A percentile compares a stretch with the other conserved stretches of the same genome.
These are phyloP conservation scores for Campylomormyrus tamandua DNA, from an alignment of 2,113 vertebrate species.

Conservation along the genomic window DNA sequence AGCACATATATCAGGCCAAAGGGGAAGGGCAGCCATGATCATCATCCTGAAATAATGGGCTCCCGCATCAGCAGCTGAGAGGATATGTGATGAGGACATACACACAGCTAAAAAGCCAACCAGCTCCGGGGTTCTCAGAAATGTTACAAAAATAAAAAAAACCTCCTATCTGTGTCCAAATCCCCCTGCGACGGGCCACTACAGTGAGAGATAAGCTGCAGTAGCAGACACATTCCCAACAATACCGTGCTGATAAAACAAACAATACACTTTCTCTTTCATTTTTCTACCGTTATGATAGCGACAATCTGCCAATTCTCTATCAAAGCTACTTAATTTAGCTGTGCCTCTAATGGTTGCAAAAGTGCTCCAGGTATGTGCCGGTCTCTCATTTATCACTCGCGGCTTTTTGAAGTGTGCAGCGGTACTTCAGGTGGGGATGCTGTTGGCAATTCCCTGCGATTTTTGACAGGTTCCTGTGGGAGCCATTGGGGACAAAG, in stretches of 20 bases:
- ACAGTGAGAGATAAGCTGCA: not conserved
- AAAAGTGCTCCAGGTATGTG: constrained; percentile 52
- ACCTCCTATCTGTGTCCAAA: not conserved
- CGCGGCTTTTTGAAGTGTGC: constrained; percentile 40
- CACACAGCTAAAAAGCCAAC: not conserved
- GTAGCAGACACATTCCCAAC: not conserved
- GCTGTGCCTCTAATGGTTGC: constrained; percentile 34
- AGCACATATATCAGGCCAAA: not conserved
- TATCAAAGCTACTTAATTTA: constrained; percentile 37
- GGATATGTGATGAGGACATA: not conserved
- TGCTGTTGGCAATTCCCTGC: constrained; percentile 63
- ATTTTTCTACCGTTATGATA: constrained; percentile 2
- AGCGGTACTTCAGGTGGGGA: constrained; percentile 58
- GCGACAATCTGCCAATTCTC: constrained; percentile 31
- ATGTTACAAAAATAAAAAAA: not conserved
- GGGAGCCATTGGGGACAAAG: constrained; percentile 64
- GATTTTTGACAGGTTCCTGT: constrained; percentile 71
- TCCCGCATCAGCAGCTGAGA: not conserved
- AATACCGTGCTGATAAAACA: not conserved
- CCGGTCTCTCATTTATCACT: constrained; percentile 57
- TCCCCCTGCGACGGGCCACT: constrained; percentile 6
- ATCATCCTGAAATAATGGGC: not conserved
- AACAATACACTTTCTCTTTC: constrained; percentile 1
- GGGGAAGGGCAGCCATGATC: not conserved
- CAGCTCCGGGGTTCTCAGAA: not conserved